Evolutionary conservation across 1,140 invertebrate species (phyloP), one percentile per base, ranked within the genome.

Genomic region (Pinna nobilis): DNA sequence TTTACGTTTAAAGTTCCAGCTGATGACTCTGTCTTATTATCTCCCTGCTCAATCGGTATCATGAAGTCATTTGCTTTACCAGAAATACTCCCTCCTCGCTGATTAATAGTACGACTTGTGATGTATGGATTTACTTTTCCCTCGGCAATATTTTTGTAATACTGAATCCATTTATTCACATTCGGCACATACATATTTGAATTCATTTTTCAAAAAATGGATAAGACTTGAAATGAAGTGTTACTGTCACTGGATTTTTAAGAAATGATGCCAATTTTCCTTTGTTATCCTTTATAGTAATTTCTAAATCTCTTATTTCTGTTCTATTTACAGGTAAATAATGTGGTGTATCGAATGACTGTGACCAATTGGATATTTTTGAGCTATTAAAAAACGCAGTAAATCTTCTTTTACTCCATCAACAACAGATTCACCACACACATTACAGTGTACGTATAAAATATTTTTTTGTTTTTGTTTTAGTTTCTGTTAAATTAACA

Each of bases 141-240:
- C 25, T 7, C n/a, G 28, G 28, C 15, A 15, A 55, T 7, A 41
- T 28, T 39, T 9, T 28, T 28, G 44, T 55, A 67, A 30, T 67
- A 67, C 49, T 32, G n/a, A 18, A 67, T 18, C 65, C 65, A 67
- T 41, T 39, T 37, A 32, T 67, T n/a, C 5, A 23, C 4, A 55
- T 57, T 32, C 7, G 65, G 65, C 5, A 67, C 65, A 41, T 55
- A 67, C 15, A 67, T 63, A 3, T 64, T 51, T 37, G 15, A 6
- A 61, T 61, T 39, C 44, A 23, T 61, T 9, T 15, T 41, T 39
- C 33, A 44, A 20, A 65, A 30, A 64, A 64, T 20, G 60, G 69
- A 63, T 50, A 64, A 3, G 69, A 11, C 39, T 72, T 72, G 18
- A 66, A 66, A 20, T 66, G 63, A 15, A 66, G 32, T 66, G 47